Evolutionary conservation across 2,888 invertebrate species (phyloP).

Genomic region (Anticlea derivata): DNA sequence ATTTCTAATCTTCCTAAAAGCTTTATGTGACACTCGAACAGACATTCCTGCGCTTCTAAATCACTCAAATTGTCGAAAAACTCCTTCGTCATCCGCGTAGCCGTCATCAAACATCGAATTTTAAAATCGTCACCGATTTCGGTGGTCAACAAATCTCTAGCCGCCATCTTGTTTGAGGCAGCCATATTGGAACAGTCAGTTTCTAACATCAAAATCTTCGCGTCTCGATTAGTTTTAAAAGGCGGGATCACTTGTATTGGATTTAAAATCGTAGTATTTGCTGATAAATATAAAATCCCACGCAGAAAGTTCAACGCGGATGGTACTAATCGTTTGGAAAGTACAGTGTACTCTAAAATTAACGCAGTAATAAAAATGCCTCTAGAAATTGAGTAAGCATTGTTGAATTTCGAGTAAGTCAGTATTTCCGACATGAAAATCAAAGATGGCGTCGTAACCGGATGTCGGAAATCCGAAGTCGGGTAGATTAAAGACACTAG

Average conservation of each 20-base stretch:
- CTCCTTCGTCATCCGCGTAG: conserved; percentile 84
- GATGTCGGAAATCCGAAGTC: conserved; percentile 95
- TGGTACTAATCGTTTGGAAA: conserved; percentile 93
- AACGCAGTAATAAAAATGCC: conserved; percentile 91
- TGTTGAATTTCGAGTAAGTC: conserved; percentile 85
- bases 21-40: conserved; percentile 82
- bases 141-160: conserved; percentile 80
- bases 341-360: conserved; percentile 89
- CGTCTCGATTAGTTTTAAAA: conserved; percentile 83
- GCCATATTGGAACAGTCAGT: conserved; percentile 69
- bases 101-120: conserved; percentile 83
- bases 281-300: conserved; percentile 89
- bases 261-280: conserved; percentile 85
- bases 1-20: conserved; percentile 83
- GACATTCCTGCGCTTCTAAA: conserved; percentile 64
- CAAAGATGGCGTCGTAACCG: conserved; percentile 92
- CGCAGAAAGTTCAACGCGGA: conserved; percentile 91
- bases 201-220: conserved; percentile 84
- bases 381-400: conserved; percentile 87
- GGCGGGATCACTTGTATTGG: conserved; percentile 87
- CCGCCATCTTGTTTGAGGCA: conserved; percentile 71
- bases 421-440: conserved; percentile 93
- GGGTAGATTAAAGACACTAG: conserved; percentile 92
- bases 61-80: conserved; percentile 80
- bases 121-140: conserved; percentile 86